A percentile compares a stretch with the other conserved stretches of the same genome.
Evolutionary conservation across 2,888 invertebrate species (phyloP).

Genomic region (Diarsia dahlii): DNA sequence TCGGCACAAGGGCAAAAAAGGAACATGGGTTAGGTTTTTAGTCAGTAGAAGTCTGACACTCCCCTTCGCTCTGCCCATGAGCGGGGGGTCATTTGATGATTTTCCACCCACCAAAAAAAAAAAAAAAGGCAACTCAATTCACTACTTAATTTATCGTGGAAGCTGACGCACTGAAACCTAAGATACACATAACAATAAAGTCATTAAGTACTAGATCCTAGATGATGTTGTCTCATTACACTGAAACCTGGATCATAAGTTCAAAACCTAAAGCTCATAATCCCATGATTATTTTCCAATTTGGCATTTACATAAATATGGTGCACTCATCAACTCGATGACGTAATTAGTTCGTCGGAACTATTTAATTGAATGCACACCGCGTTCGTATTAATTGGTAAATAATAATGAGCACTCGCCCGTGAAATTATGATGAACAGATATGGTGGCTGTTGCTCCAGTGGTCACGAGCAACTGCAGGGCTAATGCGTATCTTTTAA

Average conservation of each 20-base stretch:
- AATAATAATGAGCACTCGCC: neutral
- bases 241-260: neutral
- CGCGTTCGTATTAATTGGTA: neutral
- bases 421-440: constrained; percentile 2
- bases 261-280: neutral
- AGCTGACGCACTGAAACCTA: too few relatives aligned
- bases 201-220: too few relatives aligned
- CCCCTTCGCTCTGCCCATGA: too few relatives aligned
- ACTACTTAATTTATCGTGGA: too few relatives aligned
- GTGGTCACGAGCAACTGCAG: neutral
- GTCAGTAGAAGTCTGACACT: too few relatives aligned
- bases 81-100: too few relatives aligned
- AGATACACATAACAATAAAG: too few relatives aligned
- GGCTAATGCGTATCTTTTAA: too few relatives aligned
- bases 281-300: neutral
- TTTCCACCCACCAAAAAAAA: too few relatives aligned
- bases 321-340: neutral
- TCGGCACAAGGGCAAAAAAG: too few relatives aligned
- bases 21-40: too few relatives aligned
- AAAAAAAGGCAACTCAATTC: too few relatives aligned
- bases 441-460: neutral
- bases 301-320: neutral
- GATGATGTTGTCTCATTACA: neutral
- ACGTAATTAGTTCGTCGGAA: constrained; percentile 18
- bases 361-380: constrained; percentile 9